Percentiles rank a stretch among this genome's conserved stretches.
These are phyloP conservation scores for Phacellophora camtschatica DNA, from an alignment of 30 jellyfish, hydroid and myxozoan species.

Conservation along the genomic window DNA sequence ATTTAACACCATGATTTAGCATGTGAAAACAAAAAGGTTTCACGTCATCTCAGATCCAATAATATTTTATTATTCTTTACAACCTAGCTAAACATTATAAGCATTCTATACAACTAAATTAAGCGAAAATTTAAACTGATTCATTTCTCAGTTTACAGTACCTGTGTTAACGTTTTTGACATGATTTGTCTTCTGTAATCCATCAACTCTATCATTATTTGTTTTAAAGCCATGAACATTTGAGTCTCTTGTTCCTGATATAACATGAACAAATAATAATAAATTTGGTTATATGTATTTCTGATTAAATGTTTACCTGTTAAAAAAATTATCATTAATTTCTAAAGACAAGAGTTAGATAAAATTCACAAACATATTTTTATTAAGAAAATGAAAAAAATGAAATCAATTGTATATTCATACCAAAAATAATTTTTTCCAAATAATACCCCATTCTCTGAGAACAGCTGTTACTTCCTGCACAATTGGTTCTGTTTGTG, in stretches of 20 bases:
- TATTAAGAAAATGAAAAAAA: not conserved
- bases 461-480: slow-evolving; percentile 91
- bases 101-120: not conserved
- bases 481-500: slow-evolving; percentile 73
- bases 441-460: slow-evolving; percentile 90
- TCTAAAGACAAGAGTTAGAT: too few relatives aligned
- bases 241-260: slow-evolving; percentile 63
- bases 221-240: slow-evolving; percentile 71
- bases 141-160: not conserved
- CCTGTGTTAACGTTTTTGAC: slow-evolving; percentile 85
- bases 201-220: slow-evolving; percentile 70
- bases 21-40: too few relatives aligned
- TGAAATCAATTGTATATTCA: not conserved
- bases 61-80: not conserved
- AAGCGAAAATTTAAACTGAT: not conserved
- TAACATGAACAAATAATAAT: too few relatives aligned
- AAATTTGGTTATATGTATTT: too few relatives aligned
- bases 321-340: too few relatives aligned
- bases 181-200: slow-evolving; percentile 80
- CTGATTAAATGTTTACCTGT: too few relatives aligned
- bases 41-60: too few relatives aligned
- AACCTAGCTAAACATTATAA: not conserved
- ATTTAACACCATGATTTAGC: too few relatives aligned
- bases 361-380: too few relatives aligned
- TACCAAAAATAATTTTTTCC: slow-evolving; percentile 83